Base-by-base conservation (phyloP, 2,113 vertebrate species). In the Onychostruthus taczanowskii region DNA sequence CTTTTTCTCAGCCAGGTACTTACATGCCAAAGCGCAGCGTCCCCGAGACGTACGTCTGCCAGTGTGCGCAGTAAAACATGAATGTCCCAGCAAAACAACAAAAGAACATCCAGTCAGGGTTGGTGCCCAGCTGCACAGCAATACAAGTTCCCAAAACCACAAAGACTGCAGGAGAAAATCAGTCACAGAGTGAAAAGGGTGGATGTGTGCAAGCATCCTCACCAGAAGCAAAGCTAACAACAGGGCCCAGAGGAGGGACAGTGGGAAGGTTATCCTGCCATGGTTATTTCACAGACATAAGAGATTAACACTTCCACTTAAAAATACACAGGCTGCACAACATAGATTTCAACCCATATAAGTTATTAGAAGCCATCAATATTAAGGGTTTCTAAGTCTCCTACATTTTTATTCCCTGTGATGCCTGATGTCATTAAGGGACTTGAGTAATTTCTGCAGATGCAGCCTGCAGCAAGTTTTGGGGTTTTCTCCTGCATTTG, bases 51-150 rank as follows among this genome's bases (percentile, higher is more conserved):
- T 99, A 99, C 1, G 99, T 99, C 97, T 99, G 99, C 99, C 99
- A 99, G 79, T 99, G 99, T 7, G 99, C 99, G 74, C 99, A 99
- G 98, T 99, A 99, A 98, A 99, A 99, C 99, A 99, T 99, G 92
- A 99, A 99, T 30, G 99, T 99, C 87, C 98, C 99, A 56, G 99
- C 98, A 92, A 99, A 99, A 97, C 99, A 99, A 97, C 99, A 99
- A 98, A 99, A 99, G 98, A 99, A 99, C 99, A 99, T 99, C 99
- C 99, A 99, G 96, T 99, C 99, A 37, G 99, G 99, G 96, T 99
- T 98, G 70, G 99, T 99, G 41, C 99, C 99, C 97, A 99, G 98
- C 89, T 99, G 99, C 74, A 99, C 99, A 9, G 99, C 99, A 95
- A 99, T 99, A 95, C 99, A 99, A 91, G 99, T 99, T 93, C 99